These are phyloP conservation scores for Onychomys leucogaster DNA, from an alignment of 2,797 vertebrate species.

Conservation along the genomic window DNA sequence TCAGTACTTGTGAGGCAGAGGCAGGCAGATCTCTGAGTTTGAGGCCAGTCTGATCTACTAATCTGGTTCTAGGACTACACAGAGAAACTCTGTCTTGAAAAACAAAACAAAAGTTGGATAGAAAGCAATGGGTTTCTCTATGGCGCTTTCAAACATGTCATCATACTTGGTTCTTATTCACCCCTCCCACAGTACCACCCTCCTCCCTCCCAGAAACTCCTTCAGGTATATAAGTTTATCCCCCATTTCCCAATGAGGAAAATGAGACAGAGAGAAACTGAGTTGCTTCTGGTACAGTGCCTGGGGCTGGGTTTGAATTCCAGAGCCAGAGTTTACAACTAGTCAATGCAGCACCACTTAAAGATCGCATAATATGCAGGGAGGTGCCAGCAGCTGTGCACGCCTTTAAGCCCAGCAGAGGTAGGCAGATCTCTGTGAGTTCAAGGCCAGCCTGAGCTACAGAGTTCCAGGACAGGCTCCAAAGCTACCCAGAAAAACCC, in stretches of 20 bases:
- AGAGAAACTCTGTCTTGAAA: not conserved
- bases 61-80: not conserved
- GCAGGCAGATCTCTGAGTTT: not conserved
- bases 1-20: not conserved
- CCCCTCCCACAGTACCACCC: too few relatives aligned
- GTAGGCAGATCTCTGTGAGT: too few relatives aligned
- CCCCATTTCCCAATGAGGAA: slow-evolving; percentile 20
- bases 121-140: not conserved
- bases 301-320: not conserved
- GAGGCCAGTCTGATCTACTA: not conserved
- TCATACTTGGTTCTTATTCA: not conserved
- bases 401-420: too few relatives aligned
- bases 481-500: too few relatives aligned
- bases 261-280: not conserved
- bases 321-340: not conserved
- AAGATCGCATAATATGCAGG: not conserved
- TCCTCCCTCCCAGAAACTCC: not conserved
- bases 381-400: too few relatives aligned
- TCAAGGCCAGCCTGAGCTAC: too few relatives aligned
- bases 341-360: not conserved
- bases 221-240: not conserved
- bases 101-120: not conserved
- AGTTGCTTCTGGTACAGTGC: not conserved
- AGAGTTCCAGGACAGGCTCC: too few relatives aligned
- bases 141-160: not conserved